Percentiles rank a stretch among this genome's conserved stretches.
Evolutionary conservation across 1,140 invertebrate genomes (phyloP).

Genomic region (Cherax quadricarinatus): DNA sequence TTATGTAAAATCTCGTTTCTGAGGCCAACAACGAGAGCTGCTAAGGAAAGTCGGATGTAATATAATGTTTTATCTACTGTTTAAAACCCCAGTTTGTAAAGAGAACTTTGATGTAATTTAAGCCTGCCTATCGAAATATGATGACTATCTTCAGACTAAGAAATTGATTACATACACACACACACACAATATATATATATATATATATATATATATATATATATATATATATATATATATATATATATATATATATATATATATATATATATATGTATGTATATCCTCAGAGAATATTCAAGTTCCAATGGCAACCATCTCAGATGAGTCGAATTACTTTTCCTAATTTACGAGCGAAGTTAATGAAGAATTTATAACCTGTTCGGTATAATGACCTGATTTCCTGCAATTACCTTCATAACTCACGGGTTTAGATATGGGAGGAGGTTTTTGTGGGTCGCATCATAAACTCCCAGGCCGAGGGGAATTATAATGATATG

Average conservation of each 20-base stretch:
- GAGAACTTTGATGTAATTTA: neutral
- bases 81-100: slow-evolving; percentile 23
- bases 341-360: neutral
- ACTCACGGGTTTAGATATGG: neutral
- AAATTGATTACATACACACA: neutral
- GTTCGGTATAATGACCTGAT: neutral
- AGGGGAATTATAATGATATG: neutral
- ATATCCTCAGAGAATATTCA: neutral
- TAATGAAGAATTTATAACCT: slow-evolving; percentile 13
- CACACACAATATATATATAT: neutral
- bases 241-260: slow-evolving; percentile 13
- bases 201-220: slow-evolving; percentile 1
- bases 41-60: slow-evolving; percentile 41
- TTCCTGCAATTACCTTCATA: slow-evolving; percentile 14
- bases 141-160: neutral
- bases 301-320: neutral
- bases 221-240: slow-evolving; percentile 3
- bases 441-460: neutral
- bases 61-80: slow-evolving; percentile 22
- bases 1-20: slow-evolving; percentile 36
- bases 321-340: neutral
- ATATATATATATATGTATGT: neutral
- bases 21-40: slow-evolving; percentile 16
- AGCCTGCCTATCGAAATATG: neutral
- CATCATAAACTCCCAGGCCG: neutral